A percentile compares a stretch with the other conserved stretches of the same genome.
phyloP scores from a whole-genome alignment of 2,797 vertebrate genomes.

The Lagothrix lagotricha region DNA sequence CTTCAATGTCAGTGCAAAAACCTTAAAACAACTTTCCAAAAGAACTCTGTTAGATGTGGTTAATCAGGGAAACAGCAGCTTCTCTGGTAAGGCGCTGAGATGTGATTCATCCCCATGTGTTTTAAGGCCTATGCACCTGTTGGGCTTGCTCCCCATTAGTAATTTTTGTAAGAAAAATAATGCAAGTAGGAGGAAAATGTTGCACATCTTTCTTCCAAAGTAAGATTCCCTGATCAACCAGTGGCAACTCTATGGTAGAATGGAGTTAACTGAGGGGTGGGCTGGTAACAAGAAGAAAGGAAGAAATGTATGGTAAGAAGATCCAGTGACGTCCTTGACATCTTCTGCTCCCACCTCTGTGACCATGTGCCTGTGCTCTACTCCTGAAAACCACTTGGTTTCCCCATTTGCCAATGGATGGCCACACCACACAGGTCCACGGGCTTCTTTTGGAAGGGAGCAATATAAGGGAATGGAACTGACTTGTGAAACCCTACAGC shows the following conservation, averaged over 20 bases:
- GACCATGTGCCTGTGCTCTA: no score
- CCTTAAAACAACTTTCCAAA: neutral
- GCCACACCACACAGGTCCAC: accelerated
- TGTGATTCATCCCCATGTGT: no score
- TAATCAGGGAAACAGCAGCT: neutral
- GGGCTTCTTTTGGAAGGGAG: neutral
- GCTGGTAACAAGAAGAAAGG: neutral
- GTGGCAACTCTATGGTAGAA: neutral
- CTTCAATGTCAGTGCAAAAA: no score
- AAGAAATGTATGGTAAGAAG: neutral
- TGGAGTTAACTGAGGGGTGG: neutral
- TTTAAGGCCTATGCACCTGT: no score
- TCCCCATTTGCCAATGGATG: neutral
- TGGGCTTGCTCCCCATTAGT: neutral
- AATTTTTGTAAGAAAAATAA: neutral
- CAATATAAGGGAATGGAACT: accelerated
- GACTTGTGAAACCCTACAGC: accelerated
- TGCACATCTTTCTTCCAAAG: neutral
- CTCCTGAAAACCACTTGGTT: no score
- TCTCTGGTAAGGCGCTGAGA: neutral
- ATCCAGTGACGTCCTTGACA: accelerated
- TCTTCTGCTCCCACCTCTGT: neutral
- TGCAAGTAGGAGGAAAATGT: no score
- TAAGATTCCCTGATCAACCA: neutral
- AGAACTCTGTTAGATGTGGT: neutral